Evolutionary conservation across 2,888 invertebrate species (phyloP), one percentile per base, ranked within the genome.

Genomic region (Parasteatoda lunata): DNA sequence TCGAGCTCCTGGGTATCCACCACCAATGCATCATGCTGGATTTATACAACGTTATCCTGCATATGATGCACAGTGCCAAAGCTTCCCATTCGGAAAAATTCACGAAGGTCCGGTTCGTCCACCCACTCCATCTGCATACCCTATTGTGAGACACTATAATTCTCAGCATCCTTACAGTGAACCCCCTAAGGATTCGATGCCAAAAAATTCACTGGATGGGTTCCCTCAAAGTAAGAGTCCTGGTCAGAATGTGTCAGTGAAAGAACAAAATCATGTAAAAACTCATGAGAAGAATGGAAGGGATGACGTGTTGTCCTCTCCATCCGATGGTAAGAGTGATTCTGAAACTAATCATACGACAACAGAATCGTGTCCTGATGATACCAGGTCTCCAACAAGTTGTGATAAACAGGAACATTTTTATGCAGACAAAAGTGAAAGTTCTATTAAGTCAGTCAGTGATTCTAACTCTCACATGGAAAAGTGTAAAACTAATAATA

Each of bases 51-150:
- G 71, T 15, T 88, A 75, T 59, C 76, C 88, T 49, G 64, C 83
- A 49, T 88, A 82, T 69, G 88, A 89, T 75, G 64, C 84, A 13
- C 87, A 88, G 83, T 81, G 87, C 88, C 89, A 89, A 89, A 82
- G 69, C 48, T 82, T 88, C 71, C 89, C 87, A 13, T 88, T 72
- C 65, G 70, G 65, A 66, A 78, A 82, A 72, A 68, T 76, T 11
- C 78, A 87, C 11, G 87, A 86, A 68, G 80, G 70, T 71, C 79
- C 81, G 66, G 52, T 66, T 15, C 78, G 83, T 79, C 82, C 76
- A 66, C 68, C 72, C n/a, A 81, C 77, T 47, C 81, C 86, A 30
- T 71, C 72, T 47, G 75, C 77, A 66, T 88, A 77, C 78, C 77
- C 87, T 48, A 77, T 83, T 51, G 83, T 83, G 30, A 88, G 83